Conservation (phyloP, 2,113 vertebrate genomes). For the Meriones unguiculatus region DNA sequence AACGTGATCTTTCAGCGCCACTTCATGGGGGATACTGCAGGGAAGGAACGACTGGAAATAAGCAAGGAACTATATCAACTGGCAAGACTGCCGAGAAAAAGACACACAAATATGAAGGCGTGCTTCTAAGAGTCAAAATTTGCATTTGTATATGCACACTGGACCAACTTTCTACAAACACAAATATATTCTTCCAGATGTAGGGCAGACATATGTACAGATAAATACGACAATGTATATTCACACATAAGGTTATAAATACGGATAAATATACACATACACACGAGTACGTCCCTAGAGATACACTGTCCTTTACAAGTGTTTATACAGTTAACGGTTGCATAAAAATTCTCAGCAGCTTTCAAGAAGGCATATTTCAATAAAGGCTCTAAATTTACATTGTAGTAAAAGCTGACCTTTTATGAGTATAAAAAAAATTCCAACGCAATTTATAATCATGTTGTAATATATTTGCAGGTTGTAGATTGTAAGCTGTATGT, state of each 20-base stretch:
- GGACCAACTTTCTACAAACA: slow-evolving; percentile 77
- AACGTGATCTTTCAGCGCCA: slow-evolving; percentile 83
- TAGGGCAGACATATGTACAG: slow-evolving; percentile 78
- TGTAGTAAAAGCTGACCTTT: slow-evolving; percentile 77
- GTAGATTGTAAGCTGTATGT: slow-evolving; percentile 41
- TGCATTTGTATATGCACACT: slow-evolving; percentile 81
- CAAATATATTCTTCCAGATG: slow-evolving; percentile 82
- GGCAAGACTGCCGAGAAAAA: slow-evolving; percentile 71
- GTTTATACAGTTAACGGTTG: slow-evolving; percentile 78
- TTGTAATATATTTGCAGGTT: slow-evolving; percentile 51
- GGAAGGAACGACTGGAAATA: slow-evolving; percentile 69
- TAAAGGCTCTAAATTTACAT: slow-evolving; percentile 75
- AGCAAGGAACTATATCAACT: slow-evolving; percentile 80
- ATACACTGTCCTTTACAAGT: slow-evolving; percentile 73
- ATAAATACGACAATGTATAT: slow-evolving; percentile 79
- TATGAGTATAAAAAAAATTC: slow-evolving; percentile 54
- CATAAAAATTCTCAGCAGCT: slow-evolving; percentile 73
- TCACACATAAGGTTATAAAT: slow-evolving; percentile 77
- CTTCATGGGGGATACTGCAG: slow-evolving; percentile 80
- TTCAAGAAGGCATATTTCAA: slow-evolving; percentile 73
- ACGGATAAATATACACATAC: slow-evolving; percentile 69
- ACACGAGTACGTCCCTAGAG: slow-evolving; percentile 54
- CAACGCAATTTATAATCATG: slow-evolving; percentile 58
- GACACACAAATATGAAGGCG: slow-evolving; percentile 68
- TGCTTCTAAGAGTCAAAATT: slow-evolving; percentile 81